phyloP scores from a whole-genome alignment of 1,140 invertebrate species.

The Ceratitis capitata region DNA sequence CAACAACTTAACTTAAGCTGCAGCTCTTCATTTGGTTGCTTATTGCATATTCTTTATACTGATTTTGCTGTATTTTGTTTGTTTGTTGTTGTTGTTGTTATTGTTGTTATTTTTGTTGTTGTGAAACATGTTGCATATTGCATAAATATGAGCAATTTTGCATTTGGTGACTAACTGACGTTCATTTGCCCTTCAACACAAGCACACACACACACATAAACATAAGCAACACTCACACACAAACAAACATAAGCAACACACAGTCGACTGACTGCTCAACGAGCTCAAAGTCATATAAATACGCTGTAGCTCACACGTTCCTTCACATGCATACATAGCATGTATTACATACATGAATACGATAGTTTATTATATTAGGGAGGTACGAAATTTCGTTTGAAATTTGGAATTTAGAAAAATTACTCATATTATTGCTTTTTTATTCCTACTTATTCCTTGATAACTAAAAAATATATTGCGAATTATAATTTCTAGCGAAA shows the following conservation, averaged over 20 bases:
- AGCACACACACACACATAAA: neutral
- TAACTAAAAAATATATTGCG: too few relatives aligned
- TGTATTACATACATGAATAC: neutral
- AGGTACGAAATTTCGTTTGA: too few relatives aligned
- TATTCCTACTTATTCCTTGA: too few relatives aligned
- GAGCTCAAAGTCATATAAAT: neutral
- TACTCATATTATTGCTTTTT: too few relatives aligned
- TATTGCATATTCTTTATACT: neutral
- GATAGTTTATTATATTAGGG: neutral
- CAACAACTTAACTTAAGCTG: constrained; percentile 13
- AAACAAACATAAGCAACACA: too few relatives aligned
- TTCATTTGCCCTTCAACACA: constrained; percentile 10
- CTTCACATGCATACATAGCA: neutral
- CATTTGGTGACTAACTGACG: neutral
- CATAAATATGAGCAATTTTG: neutral
- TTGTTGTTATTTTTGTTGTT: neutral
- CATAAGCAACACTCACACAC: too few relatives aligned
- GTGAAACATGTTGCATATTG: neutral
- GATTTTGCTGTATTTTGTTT: neutral
- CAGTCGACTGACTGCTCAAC: neutral
- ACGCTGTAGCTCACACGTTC: neutral
- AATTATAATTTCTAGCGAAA: too few relatives aligned
- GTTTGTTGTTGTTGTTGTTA: neutral
- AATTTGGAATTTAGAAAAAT: too few relatives aligned
- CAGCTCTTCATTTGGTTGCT: neutral